Base-by-base conservation (phyloP, 2,888 invertebrate genomes). In the Heteromyza rotundicornis region DNA sequence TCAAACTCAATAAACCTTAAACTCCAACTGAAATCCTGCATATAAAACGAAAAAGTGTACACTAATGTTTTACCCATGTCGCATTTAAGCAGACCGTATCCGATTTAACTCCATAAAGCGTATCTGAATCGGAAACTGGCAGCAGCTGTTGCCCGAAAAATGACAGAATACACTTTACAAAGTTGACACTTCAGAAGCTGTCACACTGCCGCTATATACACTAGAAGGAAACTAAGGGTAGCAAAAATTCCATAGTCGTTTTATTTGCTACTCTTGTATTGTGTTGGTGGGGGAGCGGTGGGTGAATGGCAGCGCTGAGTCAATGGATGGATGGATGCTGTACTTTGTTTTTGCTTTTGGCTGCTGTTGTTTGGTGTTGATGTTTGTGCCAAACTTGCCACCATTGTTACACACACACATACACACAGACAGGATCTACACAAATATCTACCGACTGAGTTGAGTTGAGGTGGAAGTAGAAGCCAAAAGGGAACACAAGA, bases 101-200 rank as follows among this genome's bases (percentile, higher is more conserved):
- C 10, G 27, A 10, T 10, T 5, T n/a, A n/a, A 27, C 27, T 10
- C 27, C 27, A 27, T 27, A 27, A 27, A 40, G 16, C 14, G 40
- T 14, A 5, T 47, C 19, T 47, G 47, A 19, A 19, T 17, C 14
- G 5, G 14, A 47, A 47, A 3, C 44, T 32, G 53, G 20, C 54
- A 54, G 54, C 54, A 35, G 54, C 36, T 54, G 36, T 54, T 54
- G 19, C 36, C 35, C 35, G 40, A 51, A 51, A 32, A 23, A 54
- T 47, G 54, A 57, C 35, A 57, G 54, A 22, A 24, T 54, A 54
- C 57, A 62, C 49, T 62, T 62, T 54, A 36, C 36, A 24, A 23
- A 53, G 53, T 57, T 57, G 57, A 49, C 62, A 57, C 62, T 62
- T 57, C 49, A 47, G 53, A 57, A 53, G 40, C 53, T 61, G 57